phyloP scores from a whole-genome alignment of 2,113 vertebrate genomes.

The Chaetodon auriga region DNA sequence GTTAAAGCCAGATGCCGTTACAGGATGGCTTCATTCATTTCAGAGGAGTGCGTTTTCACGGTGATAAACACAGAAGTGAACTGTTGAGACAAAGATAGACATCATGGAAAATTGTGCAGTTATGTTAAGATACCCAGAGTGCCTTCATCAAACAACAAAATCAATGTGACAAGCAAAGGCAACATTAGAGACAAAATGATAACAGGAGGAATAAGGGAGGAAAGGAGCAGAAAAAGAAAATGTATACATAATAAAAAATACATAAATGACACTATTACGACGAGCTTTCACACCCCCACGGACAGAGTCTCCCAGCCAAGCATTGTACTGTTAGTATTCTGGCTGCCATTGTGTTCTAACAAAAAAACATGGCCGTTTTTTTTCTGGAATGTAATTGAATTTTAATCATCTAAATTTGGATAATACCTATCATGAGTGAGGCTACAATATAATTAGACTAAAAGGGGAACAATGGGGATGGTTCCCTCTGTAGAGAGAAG shows the following conservation, averaged over 20 bases:
- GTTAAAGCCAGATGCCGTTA: slow-evolving; percentile 53
- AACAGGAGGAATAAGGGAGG: not conserved
- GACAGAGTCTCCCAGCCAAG: slow-evolving; percentile 12
- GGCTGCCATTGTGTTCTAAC: slow-evolving; percentile 17
- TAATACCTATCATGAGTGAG: slow-evolving; percentile 58
- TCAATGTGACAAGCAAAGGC: slow-evolving; percentile 22
- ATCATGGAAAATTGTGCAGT: not conserved
- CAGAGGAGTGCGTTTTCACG: slow-evolving; percentile 12
- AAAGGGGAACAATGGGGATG: slow-evolving; percentile 23
- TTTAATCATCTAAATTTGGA: slow-evolving; percentile 59
- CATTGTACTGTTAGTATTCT: slow-evolving; percentile 15
- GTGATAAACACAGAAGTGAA: slow-evolving; percentile 28
- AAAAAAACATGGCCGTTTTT: slow-evolving; percentile 30
- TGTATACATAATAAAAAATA: slow-evolving; percentile 36
- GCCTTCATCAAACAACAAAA: slow-evolving; percentile 20
- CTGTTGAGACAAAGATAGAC: not conserved
- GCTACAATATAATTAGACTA: slow-evolving; percentile 47
- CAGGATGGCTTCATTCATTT: slow-evolving; percentile 44
- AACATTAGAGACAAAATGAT: slow-evolving; percentile 3
- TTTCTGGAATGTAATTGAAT: slow-evolving; percentile 53
- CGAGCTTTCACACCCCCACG: slow-evolving; percentile 30
- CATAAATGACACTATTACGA: slow-evolving; percentile 27
- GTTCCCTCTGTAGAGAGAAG: slow-evolving; percentile 19
- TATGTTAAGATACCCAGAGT: slow-evolving; percentile 9
- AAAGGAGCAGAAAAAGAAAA: slow-evolving; percentile 11